phyloP scores from a whole-genome alignment of 2,113 vertebrate genomes.

The Catharus bicknelli region DNA sequence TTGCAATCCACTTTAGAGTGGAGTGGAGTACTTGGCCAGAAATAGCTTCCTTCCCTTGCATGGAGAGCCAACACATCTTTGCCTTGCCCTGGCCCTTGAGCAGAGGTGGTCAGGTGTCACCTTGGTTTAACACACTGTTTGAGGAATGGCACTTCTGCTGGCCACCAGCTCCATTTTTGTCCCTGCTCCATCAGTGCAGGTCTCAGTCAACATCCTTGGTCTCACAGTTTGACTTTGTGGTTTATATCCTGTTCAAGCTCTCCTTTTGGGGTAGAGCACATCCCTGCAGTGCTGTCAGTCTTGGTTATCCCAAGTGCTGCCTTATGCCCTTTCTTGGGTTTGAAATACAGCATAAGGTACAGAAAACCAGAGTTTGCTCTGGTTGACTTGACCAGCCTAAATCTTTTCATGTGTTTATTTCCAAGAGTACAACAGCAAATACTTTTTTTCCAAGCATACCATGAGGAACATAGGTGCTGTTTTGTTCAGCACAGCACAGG shows the following conservation, averaged over 20 bases:
- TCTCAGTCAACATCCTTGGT: neutral
- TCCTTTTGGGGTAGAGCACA: neutral
- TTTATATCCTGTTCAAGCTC: neutral
- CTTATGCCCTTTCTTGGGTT: neutral
- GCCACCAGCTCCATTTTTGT: neutral
- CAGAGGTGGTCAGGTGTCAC: neutral
- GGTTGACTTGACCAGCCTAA: neutral
- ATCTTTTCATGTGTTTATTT: neutral
- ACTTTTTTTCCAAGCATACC: neutral
- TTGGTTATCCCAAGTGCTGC: neutral
- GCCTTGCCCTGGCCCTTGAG: neutral
- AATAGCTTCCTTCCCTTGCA: neutral
- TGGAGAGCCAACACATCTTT: neutral
- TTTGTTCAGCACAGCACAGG: neutral
- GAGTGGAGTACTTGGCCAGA: neutral
- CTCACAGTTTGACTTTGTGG: neutral
- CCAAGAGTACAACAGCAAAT: neutral
- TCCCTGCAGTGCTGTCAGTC: neutral
- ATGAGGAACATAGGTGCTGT: neutral
- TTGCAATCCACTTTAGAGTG: neutral
- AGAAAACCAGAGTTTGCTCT: neutral
- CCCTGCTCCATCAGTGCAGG: neutral
- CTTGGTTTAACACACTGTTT: neutral
- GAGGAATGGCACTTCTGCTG: neutral
- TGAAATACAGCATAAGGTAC: neutral